A percentile compares a stretch with the other conserved stretches of the same genome.
These are phyloP conservation scores for Rhabdophis nuchalis DNA, from an alignment of 2,797 vertebrate species.

Conservation along the genomic window DNA sequence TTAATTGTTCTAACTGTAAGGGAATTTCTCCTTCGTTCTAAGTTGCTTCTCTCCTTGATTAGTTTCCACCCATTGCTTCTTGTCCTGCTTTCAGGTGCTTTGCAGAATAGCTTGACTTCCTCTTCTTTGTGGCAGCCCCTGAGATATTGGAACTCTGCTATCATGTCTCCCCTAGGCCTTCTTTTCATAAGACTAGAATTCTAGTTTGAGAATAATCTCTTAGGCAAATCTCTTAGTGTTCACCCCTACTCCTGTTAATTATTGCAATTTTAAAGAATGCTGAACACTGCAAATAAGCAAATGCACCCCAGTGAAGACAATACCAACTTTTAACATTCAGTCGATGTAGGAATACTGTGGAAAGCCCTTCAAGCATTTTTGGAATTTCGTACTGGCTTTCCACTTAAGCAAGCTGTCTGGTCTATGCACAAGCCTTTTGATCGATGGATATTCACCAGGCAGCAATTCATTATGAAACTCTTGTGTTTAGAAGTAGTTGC, in stretches of 20 bases:
- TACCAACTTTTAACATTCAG: background rate
- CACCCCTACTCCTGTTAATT: background rate
- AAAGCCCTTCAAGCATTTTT: background rate
- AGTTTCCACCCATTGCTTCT: too few species aligned
- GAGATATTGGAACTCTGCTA: too few species aligned
- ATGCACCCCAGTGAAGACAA: background rate
- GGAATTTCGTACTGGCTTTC: constrained; percentile 1
- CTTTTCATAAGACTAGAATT: too few species aligned
- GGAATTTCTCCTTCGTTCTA: too few species aligned
- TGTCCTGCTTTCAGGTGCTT: too few species aligned
- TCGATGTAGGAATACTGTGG: background rate
- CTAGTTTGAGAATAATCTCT: background rate
- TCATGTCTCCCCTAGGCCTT: too few species aligned
- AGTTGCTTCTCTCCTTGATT: too few species aligned
- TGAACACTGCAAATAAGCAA: background rate
- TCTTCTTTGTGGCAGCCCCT: too few species aligned
- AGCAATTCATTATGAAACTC: constrained; percentile 27
- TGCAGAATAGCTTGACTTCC: too few species aligned
- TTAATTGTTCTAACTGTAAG: too few species aligned
- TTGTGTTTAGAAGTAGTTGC: constrained; percentile 22
- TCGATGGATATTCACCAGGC: background rate
- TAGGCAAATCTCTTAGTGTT: background rate
- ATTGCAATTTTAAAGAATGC: background rate
- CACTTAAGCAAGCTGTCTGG: background rate
- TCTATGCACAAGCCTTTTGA: background rate